These are phyloP conservation scores for Lathamus discolor DNA, from an alignment of 2,113 vertebrate species.

Conservation along the genomic window DNA sequence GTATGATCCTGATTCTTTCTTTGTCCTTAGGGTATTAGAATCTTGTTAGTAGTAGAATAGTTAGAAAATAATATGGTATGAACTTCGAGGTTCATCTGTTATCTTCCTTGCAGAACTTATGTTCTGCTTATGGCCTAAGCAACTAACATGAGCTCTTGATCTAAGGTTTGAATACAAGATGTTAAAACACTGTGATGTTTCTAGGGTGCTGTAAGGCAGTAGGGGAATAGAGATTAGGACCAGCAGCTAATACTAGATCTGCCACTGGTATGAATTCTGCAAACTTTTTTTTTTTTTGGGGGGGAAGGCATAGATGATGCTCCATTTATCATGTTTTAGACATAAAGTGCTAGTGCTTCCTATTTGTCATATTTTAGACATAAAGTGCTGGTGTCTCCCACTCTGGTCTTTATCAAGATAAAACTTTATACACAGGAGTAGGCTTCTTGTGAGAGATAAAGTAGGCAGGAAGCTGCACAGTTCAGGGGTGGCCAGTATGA, in stretches of 20 bases:
- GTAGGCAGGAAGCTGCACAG: neutral
- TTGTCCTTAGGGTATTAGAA: neutral
- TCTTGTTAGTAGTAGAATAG: neutral
- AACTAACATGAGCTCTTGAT: neutral
- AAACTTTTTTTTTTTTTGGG: neutral
- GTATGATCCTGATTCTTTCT: neutral
- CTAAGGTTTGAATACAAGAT: neutral
- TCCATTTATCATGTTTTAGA: neutral
- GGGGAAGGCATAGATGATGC: accelerated
- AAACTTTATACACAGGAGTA: neutral
- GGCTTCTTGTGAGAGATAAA: neutral
- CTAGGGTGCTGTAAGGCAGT: neutral
- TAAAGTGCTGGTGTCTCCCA: neutral
- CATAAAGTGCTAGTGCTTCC: neutral
- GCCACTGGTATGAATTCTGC: neutral
- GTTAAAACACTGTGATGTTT: neutral
- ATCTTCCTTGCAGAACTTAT: neutral
- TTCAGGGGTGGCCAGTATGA: neutral
- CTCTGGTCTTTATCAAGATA: neutral
- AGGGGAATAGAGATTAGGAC: neutral
- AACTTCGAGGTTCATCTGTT: neutral
- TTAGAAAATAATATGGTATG: neutral
- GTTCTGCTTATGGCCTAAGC: neutral
- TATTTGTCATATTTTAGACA: neutral
- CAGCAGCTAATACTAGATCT: neutral